phyloP scores from a whole-genome alignment of 2,797 vertebrate genomes.

The Cheirogaleus major region DNA sequence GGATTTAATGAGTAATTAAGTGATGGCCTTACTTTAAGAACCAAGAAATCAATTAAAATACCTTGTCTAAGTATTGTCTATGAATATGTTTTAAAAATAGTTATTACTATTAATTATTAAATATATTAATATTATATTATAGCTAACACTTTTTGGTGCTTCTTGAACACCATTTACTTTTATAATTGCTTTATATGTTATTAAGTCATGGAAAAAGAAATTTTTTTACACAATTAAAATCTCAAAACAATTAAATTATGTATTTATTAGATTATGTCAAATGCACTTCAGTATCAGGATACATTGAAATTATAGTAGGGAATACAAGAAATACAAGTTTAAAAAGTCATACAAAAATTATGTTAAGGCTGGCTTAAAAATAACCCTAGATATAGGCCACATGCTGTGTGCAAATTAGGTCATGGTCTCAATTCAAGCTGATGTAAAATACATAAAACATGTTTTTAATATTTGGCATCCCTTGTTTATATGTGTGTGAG shows the following conservation, averaged over 20 bases:
- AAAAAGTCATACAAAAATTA: not conserved
- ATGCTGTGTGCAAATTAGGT: constrained; percentile 46
- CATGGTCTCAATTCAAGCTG: constrained; percentile 44
- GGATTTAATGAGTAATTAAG: not conserved
- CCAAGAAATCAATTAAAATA: not conserved
- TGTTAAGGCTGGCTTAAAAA: constrained; percentile 54
- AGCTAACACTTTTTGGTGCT: not conserved
- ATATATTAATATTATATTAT: not conserved
- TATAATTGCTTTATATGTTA: not conserved
- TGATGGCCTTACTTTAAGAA: constrained; percentile 21
- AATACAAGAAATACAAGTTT: not conserved
- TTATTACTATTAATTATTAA: not conserved
- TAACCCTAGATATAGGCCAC: constrained; percentile 47
- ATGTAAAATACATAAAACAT: constrained; percentile 2
- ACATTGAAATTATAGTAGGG: not conserved
- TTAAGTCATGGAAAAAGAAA: not conserved
- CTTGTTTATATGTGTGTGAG: constrained; percentile 47
- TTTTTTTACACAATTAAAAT: not conserved
- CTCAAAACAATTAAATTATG: not conserved
- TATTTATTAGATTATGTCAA: not conserved
- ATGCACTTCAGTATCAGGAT: not conserved
- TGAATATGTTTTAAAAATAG: not conserved
- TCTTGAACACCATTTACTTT: not conserved
- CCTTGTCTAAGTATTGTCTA: not conserved
- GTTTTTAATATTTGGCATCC: constrained; percentile 48